phyloP scores from a whole-genome alignment of 2,888 invertebrate genomes.

The Cosmia pyralina region DNA sequence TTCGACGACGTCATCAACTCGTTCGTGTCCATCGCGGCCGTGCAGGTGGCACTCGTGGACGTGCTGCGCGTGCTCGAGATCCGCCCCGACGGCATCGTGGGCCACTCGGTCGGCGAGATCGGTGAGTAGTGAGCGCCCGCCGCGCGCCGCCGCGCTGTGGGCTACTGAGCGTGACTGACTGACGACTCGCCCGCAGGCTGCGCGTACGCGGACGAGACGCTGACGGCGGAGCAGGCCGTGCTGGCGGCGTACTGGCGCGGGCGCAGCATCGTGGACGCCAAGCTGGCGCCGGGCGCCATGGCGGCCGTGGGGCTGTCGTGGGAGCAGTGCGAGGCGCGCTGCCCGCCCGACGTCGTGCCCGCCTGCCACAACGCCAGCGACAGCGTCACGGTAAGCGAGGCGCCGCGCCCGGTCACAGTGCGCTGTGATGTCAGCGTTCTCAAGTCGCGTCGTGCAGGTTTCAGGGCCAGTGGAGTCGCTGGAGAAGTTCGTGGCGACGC shows the following conservation, averaged over 20 bases:
- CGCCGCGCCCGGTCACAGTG: too few relatives aligned
- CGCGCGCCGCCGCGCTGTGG: not conserved
- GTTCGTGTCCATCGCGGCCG: slow-evolving; percentile 98
- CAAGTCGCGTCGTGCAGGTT: slow-evolving; percentile 82
- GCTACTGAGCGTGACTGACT: not conserved
- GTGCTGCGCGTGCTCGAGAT: slow-evolving; percentile 94
- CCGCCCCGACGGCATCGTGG: slow-evolving; percentile 97
- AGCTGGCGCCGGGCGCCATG: slow-evolving; percentile 95
- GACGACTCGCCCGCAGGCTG: slow-evolving; percentile 91
- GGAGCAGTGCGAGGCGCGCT: slow-evolving; percentile 93
- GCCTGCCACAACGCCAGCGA: slow-evolving; percentile 99
- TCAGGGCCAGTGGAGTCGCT: slow-evolving; percentile 95
- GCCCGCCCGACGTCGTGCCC: slow-evolving; percentile 94
- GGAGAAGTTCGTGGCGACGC: slow-evolving; percentile 92
- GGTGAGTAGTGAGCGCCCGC: slow-evolving; percentile 79
- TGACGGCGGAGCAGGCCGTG: slow-evolving; percentile 98
- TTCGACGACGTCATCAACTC: slow-evolving; percentile 97
- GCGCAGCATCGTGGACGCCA: slow-evolving; percentile 94
- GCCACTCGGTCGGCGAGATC: slow-evolving; percentile 98
- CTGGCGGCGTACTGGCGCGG: slow-evolving; percentile 98
- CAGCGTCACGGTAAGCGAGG: slow-evolving; percentile 93
- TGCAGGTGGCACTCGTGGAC: slow-evolving; percentile 99
- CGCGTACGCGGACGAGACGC: slow-evolving; percentile 98
- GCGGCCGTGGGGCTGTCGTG: slow-evolving; percentile 97
- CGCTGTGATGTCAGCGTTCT: not conserved